Evolutionary conservation across 2,113 vertebrate species (phyloP).

Genomic region (Callorhinus ursinus): DNA sequence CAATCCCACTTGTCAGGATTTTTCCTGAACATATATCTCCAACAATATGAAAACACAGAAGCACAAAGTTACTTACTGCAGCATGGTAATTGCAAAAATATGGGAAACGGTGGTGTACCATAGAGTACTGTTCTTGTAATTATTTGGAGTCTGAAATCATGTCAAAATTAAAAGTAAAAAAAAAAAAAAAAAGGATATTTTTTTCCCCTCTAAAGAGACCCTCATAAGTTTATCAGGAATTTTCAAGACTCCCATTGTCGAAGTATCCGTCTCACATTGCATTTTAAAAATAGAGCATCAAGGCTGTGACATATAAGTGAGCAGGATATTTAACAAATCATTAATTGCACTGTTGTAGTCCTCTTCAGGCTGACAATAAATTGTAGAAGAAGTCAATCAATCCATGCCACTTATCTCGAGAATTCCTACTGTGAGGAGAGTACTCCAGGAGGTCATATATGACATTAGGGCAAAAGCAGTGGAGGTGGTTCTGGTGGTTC

Average conservation of each 20-base stretch:
- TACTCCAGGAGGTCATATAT: neutral
- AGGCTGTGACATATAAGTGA: neutral
- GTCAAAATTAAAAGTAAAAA: neutral
- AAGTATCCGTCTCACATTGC: neutral
- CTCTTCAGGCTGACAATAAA: neutral
- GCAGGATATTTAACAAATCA: conserved; percentile 51
- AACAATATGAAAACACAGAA: neutral
- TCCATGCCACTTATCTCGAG: neutral
- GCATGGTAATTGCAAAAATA: neutral
- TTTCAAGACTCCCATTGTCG: neutral
- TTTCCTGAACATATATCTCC: neutral
- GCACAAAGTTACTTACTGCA: neutral
- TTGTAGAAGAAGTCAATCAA: neutral
- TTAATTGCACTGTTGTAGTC: neutral
- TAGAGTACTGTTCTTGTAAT: neutral
- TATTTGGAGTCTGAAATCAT: neutral
- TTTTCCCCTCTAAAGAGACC: neutral
- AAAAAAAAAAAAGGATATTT: neutral
- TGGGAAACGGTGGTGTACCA: neutral
- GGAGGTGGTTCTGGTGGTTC: neutral
- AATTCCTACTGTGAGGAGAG: neutral
- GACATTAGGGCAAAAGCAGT: neutral
- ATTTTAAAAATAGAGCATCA: conserved; percentile 31
- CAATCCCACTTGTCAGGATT: neutral
- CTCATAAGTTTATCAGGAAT: conserved; percentile 1